Conservation (phyloP, 2,888 invertebrate species). For the Limnephilus rhombicus region DNA sequence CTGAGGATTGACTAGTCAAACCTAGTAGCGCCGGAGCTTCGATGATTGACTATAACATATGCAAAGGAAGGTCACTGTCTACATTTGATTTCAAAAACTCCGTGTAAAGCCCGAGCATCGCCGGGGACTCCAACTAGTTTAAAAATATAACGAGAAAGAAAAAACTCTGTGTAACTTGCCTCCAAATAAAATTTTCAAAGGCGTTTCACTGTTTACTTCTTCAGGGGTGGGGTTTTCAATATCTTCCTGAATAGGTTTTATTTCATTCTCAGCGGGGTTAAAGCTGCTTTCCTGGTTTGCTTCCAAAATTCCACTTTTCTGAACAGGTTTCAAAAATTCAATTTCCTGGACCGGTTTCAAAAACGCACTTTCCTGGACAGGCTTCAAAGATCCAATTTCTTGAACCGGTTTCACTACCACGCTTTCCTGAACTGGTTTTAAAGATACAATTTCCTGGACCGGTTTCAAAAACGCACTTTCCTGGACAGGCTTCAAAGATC, state of each 20-base stretch:
- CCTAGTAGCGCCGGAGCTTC: too few relatives aligned
- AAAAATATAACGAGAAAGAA: too few relatives aligned
- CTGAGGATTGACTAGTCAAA: too few relatives aligned
- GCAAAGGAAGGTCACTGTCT: too few relatives aligned
- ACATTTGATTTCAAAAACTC: too few relatives aligned
- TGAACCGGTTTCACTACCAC: background rate
- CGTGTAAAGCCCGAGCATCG: too few relatives aligned
- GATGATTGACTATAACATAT: too few relatives aligned
- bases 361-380: background rate
- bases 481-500: background rate
- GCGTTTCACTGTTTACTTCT: background rate
- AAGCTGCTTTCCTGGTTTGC: background rate
- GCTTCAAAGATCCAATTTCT: background rate
- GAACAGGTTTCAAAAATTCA: background rate
- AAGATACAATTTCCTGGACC: too few relatives aligned
- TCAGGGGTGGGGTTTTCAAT: background rate
- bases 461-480: too few relatives aligned
- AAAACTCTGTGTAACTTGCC: background rate
- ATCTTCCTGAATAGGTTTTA: background rate
- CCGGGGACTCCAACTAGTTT: too few relatives aligned
- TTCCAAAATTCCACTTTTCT: background rate
- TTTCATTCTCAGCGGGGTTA: too few relatives aligned
- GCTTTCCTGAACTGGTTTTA: background rate
- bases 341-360: too few relatives aligned
- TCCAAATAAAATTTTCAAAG: background rate